Conservation (phyloP, 1,140 invertebrate species). For the Drosophila pachea region DNA sequence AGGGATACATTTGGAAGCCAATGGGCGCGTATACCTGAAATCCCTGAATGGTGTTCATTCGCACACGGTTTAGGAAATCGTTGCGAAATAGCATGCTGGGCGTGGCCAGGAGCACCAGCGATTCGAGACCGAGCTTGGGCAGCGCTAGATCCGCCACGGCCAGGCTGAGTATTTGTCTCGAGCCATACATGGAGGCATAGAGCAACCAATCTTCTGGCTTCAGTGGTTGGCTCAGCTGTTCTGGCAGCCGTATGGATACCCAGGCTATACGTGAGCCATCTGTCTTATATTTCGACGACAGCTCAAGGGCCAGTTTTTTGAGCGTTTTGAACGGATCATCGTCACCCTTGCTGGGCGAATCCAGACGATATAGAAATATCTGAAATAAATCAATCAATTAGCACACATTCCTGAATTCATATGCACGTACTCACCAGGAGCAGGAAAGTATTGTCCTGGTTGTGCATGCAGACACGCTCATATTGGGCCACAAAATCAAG, state of each 20-base stretch:
- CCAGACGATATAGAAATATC: constrained; percentile 82
- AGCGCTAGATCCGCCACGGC: constrained; percentile 85
- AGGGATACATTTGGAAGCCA: constrained; percentile 87
- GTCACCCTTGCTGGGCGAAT: constrained; percentile 83
- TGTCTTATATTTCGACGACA: constrained; percentile 85
- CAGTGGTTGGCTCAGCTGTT: constrained; percentile 49
- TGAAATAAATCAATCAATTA: constrained; percentile 55
- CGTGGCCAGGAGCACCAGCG: constrained; percentile 84
- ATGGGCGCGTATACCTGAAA: constrained; percentile 91
- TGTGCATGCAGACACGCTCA: constrained; percentile 85
- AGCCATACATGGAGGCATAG: constrained; percentile 63
- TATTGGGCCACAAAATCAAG: constrained; percentile 86
- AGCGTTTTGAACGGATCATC: constrained; percentile 83
- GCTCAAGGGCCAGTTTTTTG: constrained; percentile 82
- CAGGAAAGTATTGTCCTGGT: constrained; percentile 87
- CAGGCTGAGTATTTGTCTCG: constrained; percentile 81
- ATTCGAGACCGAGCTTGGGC: constrained; percentile 85
- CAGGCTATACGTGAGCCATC: constrained; percentile 85
- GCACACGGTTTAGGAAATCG: constrained; percentile 91
- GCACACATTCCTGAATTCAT: background rate
- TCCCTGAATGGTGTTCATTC: constrained; percentile 91
- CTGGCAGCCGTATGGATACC: constrained; percentile 84
- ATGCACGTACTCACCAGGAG: constrained; percentile 81
- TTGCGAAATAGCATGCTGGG: constrained; percentile 84
- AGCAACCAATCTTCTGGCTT: constrained; percentile 64